Evolutionary conservation across 2,888 invertebrate genomes (phyloP), one percentile per base, ranked within the genome.

Genomic region (Terebella lapidaria): DNA sequence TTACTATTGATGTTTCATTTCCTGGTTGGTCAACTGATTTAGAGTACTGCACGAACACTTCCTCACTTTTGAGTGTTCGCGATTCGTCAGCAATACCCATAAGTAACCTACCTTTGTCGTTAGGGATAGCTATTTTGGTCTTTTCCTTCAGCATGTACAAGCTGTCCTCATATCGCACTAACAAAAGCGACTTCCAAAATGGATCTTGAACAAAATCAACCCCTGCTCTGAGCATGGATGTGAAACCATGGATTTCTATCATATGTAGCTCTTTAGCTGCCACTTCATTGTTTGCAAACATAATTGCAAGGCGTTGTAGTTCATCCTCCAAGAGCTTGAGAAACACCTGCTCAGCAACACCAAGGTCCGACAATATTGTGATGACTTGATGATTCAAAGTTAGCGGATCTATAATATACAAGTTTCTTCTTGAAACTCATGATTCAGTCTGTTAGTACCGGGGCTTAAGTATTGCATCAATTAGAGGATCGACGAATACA

Each of bases 351-450:
- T 74, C 61, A 60, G 59, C 58, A 51, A 74, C 56, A 61, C 69
- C 61, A 46, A 69, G 58, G 45, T 67, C 67, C 54, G 72, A 71
- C 56, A 79, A 57, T 51, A 79, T 70, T 51, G 71, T 72, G 54
- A 79, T 74, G 47, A 76, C 70, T 27, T 77, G 79, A 20, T 75
- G 71, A 64, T 79, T 79, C 29, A 78, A n/a, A n/a, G n/a, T n/a
- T n/a, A n/a, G n/a, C n/a, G n/a, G n/a, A n/a, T n/a, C n/a, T n/a
- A n/a, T n/a, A n/a, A n/a, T n/a, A n/a, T n/a, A n/a, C n/a, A n/a
- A n/a, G n/a, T n/a, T n/a, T n/a, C n/a, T n/a, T n/a, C n/a, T n/a
- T n/a, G n/a, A n/a, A n/a, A n/a, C n/a, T n/a, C n/a, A n/a, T n/a
- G n/a, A n/a, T n/a, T n/a, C n/a, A n/a, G n/a, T n/a, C n/a, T n/a